phyloP scores from a whole-genome alignment of 2,113 vertebrate species.

The Sylvilagus bachmani region DNA sequence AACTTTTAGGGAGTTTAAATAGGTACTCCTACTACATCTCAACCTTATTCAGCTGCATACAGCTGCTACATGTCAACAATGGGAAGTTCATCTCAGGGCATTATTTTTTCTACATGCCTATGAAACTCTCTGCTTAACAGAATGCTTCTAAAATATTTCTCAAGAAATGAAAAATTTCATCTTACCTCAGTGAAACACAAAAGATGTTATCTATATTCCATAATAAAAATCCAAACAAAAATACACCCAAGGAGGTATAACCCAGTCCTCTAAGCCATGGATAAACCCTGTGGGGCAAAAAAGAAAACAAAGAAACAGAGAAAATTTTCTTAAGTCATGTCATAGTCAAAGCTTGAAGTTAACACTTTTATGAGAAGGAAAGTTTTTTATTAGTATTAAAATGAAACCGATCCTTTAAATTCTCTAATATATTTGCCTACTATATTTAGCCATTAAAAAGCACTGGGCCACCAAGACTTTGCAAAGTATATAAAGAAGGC shows the following conservation, averaged over 20 bases:
- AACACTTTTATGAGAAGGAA: conserved; percentile 46
- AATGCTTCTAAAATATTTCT: not conserved
- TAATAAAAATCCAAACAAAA: conserved; percentile 96
- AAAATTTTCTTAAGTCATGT: conserved; percentile 60
- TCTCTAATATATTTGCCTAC: conserved; percentile 26
- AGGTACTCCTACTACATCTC: conserved; percentile 43
- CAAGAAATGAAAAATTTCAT: conserved; percentile 59
- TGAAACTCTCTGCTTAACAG: not conserved
- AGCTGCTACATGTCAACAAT: conserved; percentile 38
- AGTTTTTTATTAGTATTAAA: conserved; percentile 52
- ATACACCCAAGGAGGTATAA: conserved; percentile 95
- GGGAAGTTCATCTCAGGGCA: conserved; percentile 35
- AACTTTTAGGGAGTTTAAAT: conserved; percentile 56
- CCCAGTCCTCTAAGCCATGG: conserved; percentile 95
- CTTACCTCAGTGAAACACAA: conserved; percentile 96
- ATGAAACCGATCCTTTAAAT: conserved; percentile 24
- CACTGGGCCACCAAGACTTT: not conserved
- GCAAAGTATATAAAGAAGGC: not conserved
- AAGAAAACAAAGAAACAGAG: conserved; percentile 59
- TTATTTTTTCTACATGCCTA: conserved; percentile 39
- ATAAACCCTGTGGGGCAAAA: conserved; percentile 92
- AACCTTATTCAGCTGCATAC: conserved; percentile 24
- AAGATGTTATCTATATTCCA: conserved; percentile 99
- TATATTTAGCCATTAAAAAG: conserved; percentile 49
- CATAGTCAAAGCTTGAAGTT: conserved; percentile 14